Evolutionary conservation across 2,797 vertebrate genomes (phyloP).

Genomic region (Spheniscus humboldti): DNA sequence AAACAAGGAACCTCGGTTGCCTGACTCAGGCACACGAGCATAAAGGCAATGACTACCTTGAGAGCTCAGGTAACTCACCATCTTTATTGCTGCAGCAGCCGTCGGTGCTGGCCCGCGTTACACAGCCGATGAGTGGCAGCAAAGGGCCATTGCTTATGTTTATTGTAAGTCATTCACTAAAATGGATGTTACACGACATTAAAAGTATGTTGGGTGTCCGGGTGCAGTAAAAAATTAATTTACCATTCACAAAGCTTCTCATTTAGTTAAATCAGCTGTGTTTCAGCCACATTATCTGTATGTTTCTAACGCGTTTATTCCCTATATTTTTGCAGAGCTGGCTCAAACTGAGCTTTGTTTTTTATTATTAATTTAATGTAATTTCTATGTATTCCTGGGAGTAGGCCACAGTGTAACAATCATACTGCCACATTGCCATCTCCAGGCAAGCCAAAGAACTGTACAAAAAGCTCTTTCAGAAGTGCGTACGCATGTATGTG

Average conservation of each 20-base stretch:
- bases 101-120: neutral
- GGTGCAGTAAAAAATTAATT: slow-evolving; percentile 54
- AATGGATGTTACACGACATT: neutral
- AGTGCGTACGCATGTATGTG: fast-evolving
- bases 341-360: neutral
- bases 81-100: neutral
- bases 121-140: neutral
- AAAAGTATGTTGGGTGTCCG: neutral
- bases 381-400: neutral
- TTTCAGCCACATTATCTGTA: slow-evolving; percentile 39
- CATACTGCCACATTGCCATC: slow-evolving; percentile 47
- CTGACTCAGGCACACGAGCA: neutral
- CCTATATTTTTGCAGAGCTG: neutral
- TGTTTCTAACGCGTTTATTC: slow-evolving; percentile 1
- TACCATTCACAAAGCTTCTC: slow-evolving; percentile 23
- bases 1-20: neutral
- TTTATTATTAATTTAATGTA: neutral
- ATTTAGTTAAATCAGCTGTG: slow-evolving; percentile 46
- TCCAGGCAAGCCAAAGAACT: slow-evolving; percentile 17
- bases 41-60: neutral
- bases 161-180: neutral
- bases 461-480: neutral
- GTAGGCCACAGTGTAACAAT: neutral
- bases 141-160: neutral
- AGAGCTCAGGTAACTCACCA: neutral